A percentile compares a stretch with the other conserved stretches of the same genome.
Conservation (phyloP, 2,113 vertebrate genomes). For the Lethenteron camtschaticum region DNA sequence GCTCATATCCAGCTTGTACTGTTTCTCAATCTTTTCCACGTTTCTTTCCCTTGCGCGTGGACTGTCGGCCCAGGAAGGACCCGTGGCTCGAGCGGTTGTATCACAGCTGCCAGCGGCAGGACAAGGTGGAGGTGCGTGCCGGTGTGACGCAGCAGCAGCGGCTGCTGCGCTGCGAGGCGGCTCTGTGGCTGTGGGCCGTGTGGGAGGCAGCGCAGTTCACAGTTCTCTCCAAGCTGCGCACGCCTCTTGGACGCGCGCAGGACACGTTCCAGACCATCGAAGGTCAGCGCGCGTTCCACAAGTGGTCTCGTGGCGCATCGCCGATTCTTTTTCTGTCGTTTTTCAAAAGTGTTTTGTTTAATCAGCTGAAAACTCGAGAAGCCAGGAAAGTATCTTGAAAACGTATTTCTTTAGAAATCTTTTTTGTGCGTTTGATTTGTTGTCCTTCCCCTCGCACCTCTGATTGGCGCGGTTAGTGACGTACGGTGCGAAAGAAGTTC, state of each 20-base stretch:
- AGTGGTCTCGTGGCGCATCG: too few species aligned
- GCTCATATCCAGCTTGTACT: background rate
- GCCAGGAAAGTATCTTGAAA: too few species aligned
- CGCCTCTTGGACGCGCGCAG: conserved; percentile 76
- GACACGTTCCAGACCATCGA: conserved; percentile 98
- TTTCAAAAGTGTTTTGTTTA: too few species aligned
- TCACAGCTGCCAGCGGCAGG: conserved; percentile 78
- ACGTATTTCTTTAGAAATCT: too few species aligned
- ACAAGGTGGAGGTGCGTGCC: conserved; percentile 38
- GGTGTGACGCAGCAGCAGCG: background rate
- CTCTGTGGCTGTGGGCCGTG: conserved; percentile 95
- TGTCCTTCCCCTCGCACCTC: too few species aligned
- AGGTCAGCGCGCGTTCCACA: conserved; percentile 26
- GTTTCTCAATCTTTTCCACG: background rate
- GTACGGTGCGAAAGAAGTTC: too few species aligned
- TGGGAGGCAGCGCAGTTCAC: conserved; percentile 98
- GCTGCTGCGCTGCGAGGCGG: conserved; percentile 63
- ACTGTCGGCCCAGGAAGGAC: conserved; percentile 49
- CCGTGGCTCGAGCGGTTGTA: conserved; percentile 88
- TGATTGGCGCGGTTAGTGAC: too few species aligned
- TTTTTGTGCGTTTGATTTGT: too few species aligned
- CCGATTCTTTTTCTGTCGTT: too few species aligned
- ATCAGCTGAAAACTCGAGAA: too few species aligned
- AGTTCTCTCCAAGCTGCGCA: conserved; percentile 75
- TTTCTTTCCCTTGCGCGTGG: conserved; percentile 7